These are phyloP conservation scores for Mimachlamys varia DNA, from an alignment of 2,888 invertebrate genomes.

Conservation along the genomic window DNA sequence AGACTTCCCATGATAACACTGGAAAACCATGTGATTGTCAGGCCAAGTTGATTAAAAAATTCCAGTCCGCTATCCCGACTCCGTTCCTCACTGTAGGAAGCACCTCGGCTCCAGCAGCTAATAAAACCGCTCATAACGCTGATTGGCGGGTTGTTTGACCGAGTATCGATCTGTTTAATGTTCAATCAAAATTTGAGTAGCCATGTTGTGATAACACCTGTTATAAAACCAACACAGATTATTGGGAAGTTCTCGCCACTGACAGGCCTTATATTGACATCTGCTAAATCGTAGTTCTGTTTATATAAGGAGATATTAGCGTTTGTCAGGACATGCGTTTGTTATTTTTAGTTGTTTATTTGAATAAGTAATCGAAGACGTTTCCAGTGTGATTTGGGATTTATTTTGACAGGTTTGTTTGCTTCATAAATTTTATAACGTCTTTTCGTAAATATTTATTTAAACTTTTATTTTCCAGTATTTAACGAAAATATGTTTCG, in stretches of 20 bases:
- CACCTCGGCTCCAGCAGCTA: conserved; percentile 1
- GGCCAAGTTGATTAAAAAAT: background rate
- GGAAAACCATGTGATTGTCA: background rate
- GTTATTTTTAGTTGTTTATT: background rate
- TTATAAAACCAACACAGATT: conserved; percentile 8
- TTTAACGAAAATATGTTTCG: background rate
- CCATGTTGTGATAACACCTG: conserved; percentile 22
- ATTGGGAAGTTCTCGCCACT: background rate
- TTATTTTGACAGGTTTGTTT: too few species aligned
- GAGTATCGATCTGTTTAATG: background rate
- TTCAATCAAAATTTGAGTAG: conserved; percentile 35
- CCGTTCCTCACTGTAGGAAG: conserved; percentile 16
- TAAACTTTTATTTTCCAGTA: background rate
- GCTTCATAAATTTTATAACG: too few species aligned
- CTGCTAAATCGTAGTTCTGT: background rate
- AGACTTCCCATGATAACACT: background rate
- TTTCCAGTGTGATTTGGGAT: too few species aligned
- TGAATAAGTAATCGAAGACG: too few species aligned
- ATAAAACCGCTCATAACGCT: background rate
- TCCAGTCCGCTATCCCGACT: background rate
- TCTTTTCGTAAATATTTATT: too few species aligned
- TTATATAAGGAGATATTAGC: background rate
- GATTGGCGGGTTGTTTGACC: conserved; percentile 5
- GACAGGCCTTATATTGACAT: background rate
- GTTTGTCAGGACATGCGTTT: background rate